phyloP scores from a whole-genome alignment of 2,888 invertebrate genomes.

The Drosophila borealis region DNA sequence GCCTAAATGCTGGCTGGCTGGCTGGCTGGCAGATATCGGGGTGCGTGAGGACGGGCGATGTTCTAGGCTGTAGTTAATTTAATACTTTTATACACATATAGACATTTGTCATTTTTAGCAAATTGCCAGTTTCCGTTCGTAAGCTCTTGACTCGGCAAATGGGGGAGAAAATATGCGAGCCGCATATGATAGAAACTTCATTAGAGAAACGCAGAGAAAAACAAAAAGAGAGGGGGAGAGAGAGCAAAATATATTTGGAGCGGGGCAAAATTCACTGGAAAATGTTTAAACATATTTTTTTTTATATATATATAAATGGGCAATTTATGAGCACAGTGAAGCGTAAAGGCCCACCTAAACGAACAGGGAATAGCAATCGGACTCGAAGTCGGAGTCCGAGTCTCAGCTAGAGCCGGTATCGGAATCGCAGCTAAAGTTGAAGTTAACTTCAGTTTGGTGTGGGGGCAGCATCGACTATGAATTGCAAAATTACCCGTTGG shows the following conservation, averaged over 20 bases:
- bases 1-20: no score
- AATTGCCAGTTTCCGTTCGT: slow-evolving; percentile 77
- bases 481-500: slow-evolving; percentile 16
- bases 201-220: slow-evolving; percentile 30
- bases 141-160: slow-evolving; percentile 44
- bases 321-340: slow-evolving; percentile 75
- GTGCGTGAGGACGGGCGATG: slow-evolving; percentile 42
- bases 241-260: not conserved
- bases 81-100: slow-evolving; percentile 23
- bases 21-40: slow-evolving; percentile 1
- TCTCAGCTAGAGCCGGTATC: not conserved
- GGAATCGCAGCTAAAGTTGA: slow-evolving; percentile 1
- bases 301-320: slow-evolving; percentile 57
- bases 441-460: slow-evolving; percentile 6
- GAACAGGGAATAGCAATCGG: slow-evolving; percentile 33
- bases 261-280: slow-evolving; percentile 63
- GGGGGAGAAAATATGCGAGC: slow-evolving; percentile 53
- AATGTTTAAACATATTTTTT: slow-evolving; percentile 39
- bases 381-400: slow-evolving; percentile 7
- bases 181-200: slow-evolving; percentile 52
- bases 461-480: not conserved
- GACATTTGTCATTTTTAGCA: slow-evolving; percentile 59
- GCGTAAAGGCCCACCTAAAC: slow-evolving; percentile 55
- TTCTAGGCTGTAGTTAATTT: slow-evolving; percentile 14
- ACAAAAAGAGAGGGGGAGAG: slow-evolving; percentile 6